phyloP scores from a whole-genome alignment of 2,888 invertebrate genomes.

The Agriotes lineatus region DNA sequence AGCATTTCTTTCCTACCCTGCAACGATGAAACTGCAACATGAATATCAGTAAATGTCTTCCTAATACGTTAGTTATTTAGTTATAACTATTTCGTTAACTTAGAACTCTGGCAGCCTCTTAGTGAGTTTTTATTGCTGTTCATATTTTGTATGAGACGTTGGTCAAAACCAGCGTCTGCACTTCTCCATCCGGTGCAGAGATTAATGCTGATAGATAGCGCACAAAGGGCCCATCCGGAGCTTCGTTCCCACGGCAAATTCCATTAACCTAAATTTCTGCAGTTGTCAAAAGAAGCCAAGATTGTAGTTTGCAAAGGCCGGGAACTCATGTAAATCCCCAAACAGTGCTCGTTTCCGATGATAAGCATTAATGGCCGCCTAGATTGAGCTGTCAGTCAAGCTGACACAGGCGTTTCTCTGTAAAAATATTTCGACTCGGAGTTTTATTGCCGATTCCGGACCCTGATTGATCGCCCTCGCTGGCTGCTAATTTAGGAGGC shows the following conservation, averaged over 20 bases:
- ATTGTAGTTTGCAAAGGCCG: slow-evolving; percentile 6
- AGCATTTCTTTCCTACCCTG: no score
- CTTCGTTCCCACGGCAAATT: neutral
- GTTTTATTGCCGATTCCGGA: slow-evolving; percentile 24
- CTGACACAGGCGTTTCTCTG: slow-evolving; percentile 27
- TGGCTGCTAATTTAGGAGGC: slow-evolving; percentile 1
- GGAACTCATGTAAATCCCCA: slow-evolving; percentile 25
- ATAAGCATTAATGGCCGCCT: slow-evolving; percentile 35
- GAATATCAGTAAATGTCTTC: no score
- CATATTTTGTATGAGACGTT: no score
- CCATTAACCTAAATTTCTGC: slow-evolving; percentile 3
- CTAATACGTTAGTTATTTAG: no score
- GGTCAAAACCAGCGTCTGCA: no score
- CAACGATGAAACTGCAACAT: no score
- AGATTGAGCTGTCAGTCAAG: slow-evolving; percentile 36
- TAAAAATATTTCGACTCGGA: slow-evolving; percentile 24
- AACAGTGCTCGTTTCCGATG: slow-evolving; percentile 27
- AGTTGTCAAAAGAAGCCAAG: slow-evolving; percentile 9
- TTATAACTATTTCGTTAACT: no score
- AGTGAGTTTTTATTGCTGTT: no score
- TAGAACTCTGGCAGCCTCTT: no score
- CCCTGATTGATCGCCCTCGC: slow-evolving; percentile 1
- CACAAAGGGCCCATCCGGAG: no score
- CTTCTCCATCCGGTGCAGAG: no score
- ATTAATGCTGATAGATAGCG: no score